Evolutionary conservation across 2,797 vertebrate genomes (phyloP).

Genomic region (Brotula barbata): DNA sequence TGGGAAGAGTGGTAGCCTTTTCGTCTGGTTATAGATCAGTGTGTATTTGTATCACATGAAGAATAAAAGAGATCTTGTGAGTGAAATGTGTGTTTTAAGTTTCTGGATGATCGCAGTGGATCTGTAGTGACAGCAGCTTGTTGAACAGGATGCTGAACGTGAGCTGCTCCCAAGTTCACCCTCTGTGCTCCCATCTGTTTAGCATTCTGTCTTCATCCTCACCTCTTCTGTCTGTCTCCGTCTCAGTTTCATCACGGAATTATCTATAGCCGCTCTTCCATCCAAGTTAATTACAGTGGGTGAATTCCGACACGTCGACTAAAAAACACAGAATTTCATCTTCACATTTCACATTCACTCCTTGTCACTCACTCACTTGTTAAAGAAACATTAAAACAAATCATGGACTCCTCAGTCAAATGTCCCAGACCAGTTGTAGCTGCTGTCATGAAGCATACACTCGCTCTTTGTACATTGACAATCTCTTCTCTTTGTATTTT

Average conservation of each 20-base stretch:
- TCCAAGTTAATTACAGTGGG: constrained; percentile 31
- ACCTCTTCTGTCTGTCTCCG: constrained; percentile 5
- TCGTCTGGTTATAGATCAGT: too few relatives aligned
- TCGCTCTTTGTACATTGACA: too few relatives aligned
- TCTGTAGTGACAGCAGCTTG: not conserved
- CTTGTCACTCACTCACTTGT: too few relatives aligned
- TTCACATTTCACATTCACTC: not conserved
- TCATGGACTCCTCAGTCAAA: too few relatives aligned
- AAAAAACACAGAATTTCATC: not conserved
- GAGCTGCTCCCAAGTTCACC: constrained; percentile 32
- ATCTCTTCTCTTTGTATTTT: not conserved
- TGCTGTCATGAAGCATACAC: too few relatives aligned
- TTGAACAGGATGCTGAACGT: not conserved
- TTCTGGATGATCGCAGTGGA: constrained; percentile 3
- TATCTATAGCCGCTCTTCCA: constrained; percentile 49
- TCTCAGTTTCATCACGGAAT: constrained; percentile 35
- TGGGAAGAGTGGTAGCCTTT: too few relatives aligned
- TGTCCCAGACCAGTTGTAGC: too few relatives aligned
- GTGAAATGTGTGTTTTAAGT: not conserved
- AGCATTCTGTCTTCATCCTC: constrained; percentile 42
- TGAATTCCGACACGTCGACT: not conserved
- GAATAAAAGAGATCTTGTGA: too few relatives aligned
- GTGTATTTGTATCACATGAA: too few relatives aligned
- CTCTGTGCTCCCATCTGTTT: constrained; percentile 24
- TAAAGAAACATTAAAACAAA: too few relatives aligned